Evolutionary conservation across 2,888 invertebrate species (phyloP), one percentile per base, ranked within the genome.

Genomic region (Augiades crinisus): DNA sequence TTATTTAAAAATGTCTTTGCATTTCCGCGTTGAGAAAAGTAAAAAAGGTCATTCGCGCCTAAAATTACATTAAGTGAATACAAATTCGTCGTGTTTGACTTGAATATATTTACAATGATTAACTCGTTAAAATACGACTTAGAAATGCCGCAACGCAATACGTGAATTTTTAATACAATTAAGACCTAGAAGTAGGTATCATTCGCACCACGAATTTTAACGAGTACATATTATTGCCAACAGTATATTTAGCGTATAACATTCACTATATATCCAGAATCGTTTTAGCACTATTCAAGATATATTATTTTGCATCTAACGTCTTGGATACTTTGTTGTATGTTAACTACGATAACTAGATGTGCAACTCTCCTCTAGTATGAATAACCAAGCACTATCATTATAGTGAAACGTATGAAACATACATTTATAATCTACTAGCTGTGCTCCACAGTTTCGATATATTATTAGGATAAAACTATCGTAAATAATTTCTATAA

Each of bases 11-110:
- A 70, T 73, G 68, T 76, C 81, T 80, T 81, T 81, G 79, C 83
- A 81, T 88, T 88, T 88, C 87, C 88, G 82, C 79, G 70, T 85
- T 74, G 67, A 72, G 74, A 81, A 83, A 83, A 80, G 70, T 78
- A 79, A 81, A 81, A 71, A 81, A 79, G 75, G 75, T 78, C 78
- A 76, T 82, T 82, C 76, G 75, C 76, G 79, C 72, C 78, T 73
- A 83, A 76, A 78, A 68, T 70, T 67, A 67, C 68, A 65, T 61
- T 41, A 43, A 53, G 40, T 59, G 63, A 61, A 64, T 61, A 64
- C 63, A 65, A 64, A 67, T 62, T 55, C 21, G 46, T 53, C 46
- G 46, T 56, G 56, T 45, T 50, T 57, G 57, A 57, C 37, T 46
- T 54, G 53, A 59, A 60, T 60, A 56, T 55, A 56, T 56, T 60